phyloP scores from a whole-genome alignment of 2,888 invertebrate genomes.

The Meandrusa payeni region DNA sequence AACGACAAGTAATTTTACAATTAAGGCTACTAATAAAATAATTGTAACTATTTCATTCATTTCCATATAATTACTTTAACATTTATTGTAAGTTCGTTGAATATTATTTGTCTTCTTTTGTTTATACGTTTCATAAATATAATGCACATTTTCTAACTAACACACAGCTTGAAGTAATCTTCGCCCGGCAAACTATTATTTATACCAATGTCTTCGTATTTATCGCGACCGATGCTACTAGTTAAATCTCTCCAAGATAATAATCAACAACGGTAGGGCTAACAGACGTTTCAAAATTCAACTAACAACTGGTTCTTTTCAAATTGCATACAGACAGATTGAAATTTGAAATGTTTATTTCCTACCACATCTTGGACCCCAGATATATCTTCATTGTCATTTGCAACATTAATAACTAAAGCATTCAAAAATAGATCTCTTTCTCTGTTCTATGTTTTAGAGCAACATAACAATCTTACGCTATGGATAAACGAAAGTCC shows the following conservation, averaged over 20 bases:
- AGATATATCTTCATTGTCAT: constrained; percentile 53
- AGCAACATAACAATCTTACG: constrained; percentile 61
- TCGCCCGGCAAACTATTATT: constrained; percentile 11
- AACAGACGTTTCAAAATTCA: constrained; percentile 36
- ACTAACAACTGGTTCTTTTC: constrained; percentile 16
- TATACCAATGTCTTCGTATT: not conserved
- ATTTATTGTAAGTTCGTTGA: constrained; percentile 10
- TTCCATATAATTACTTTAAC: no score
- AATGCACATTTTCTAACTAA: constrained; percentile 7
- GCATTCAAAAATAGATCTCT: constrained; percentile 61
- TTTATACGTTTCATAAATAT: constrained; percentile 7
- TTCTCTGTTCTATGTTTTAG: constrained; percentile 58
- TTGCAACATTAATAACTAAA: constrained; percentile 67
- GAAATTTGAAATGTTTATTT: constrained; percentile 46
- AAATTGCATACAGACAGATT: not conserved
- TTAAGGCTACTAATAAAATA: no score
- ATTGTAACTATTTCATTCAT: no score
- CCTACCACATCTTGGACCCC: constrained; percentile 69
- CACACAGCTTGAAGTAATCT: not conserved
- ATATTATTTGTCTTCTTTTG: constrained; percentile 6
- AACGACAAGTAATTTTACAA: not conserved
- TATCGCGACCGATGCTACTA: constrained; percentile 22
- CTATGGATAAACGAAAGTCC: constrained; percentile 66
- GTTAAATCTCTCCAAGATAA: constrained; percentile 31
- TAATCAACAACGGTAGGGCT: constrained; percentile 27